A percentile compares a stretch with the other conserved stretches of the same genome.
phyloP scores from a whole-genome alignment of 2,888 invertebrate genomes.

The Scrobipalpa costella region DNA sequence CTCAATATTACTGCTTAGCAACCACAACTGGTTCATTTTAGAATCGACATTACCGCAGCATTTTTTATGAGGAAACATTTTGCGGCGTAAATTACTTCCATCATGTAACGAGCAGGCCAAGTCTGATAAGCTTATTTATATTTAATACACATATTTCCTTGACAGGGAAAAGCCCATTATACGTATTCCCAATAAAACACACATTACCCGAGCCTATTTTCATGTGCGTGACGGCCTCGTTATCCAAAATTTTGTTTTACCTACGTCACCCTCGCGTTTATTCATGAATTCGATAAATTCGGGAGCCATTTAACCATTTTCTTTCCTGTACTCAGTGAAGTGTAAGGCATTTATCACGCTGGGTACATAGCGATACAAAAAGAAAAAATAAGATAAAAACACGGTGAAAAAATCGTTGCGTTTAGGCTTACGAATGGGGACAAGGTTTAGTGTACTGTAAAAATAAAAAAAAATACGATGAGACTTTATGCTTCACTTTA shows the following conservation, averaged over 20 bases:
- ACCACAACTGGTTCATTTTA: no score
- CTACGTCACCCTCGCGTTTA: constrained; percentile 11
- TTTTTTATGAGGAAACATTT: neutral
- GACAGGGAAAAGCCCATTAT: constrained; percentile 6
- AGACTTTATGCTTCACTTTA: constrained; percentile 18
- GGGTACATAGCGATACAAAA: constrained; percentile 43
- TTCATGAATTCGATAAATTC: constrained; percentile 40
- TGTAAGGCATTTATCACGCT: constrained; percentile 50
- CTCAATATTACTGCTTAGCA: no score
- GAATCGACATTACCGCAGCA: neutral
- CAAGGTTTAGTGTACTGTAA: constrained; percentile 26
- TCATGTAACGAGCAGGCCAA: constrained; percentile 2
- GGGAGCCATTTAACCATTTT: constrained; percentile 48
- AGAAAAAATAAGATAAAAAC: constrained; percentile 38
- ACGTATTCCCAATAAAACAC: constrained; percentile 11
- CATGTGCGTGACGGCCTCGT: constrained; percentile 21
- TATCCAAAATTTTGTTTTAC: constrained; percentile 25
- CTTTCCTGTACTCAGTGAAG: constrained; percentile 45
- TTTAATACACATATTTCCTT: constrained; percentile 13
- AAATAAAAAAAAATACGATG: constrained; percentile 5
- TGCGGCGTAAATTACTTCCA: neutral
- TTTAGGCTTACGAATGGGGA: constrained; percentile 24
- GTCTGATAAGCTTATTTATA: constrained; percentile 18
- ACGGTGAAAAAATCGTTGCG: constrained; percentile 16
- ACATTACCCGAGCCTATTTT: constrained; percentile 14